These are phyloP conservation scores for Eulemur rufifrons DNA, from an alignment of 2,113 vertebrate species.

Conservation along the genomic window DNA sequence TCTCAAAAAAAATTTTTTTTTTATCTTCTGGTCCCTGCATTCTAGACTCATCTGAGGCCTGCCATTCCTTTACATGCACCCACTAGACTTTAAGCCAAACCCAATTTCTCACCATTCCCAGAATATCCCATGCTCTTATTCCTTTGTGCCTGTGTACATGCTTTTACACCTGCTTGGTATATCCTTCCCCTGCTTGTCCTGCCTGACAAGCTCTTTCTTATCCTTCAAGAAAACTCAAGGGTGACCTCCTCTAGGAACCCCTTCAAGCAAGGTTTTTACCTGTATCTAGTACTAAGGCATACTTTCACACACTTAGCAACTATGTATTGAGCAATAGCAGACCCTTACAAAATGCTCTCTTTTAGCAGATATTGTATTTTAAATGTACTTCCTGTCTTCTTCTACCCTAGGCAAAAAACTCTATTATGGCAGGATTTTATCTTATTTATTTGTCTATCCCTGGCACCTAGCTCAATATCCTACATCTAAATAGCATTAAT, in stretches of 20 bases:
- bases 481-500: constrained; percentile 12
- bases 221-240: constrained; percentile 34
- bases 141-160: background rate
- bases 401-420: background rate
- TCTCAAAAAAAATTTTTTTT: background rate
- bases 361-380: constrained; percentile 38
- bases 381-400: constrained; percentile 31
- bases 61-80: background rate
- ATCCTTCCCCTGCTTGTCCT: background rate
- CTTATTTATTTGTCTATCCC: background rate
- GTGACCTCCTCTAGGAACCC: background rate
- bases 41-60: background rate
- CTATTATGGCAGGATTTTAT: constrained; percentile 17
- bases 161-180: background rate
- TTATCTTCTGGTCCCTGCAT: background rate
- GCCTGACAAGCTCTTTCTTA: background rate
- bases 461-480: background rate
- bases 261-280: background rate
- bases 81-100: background rate
- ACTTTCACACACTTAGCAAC: background rate
- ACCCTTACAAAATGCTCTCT: constrained; percentile 38
- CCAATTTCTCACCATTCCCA: background rate
- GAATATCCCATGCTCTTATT: background rate
- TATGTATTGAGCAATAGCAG: background rate
- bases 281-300: background rate